Evolutionary conservation across 2,113 vertebrate species (phyloP).

Genomic region (Guaruba guarouba): DNA sequence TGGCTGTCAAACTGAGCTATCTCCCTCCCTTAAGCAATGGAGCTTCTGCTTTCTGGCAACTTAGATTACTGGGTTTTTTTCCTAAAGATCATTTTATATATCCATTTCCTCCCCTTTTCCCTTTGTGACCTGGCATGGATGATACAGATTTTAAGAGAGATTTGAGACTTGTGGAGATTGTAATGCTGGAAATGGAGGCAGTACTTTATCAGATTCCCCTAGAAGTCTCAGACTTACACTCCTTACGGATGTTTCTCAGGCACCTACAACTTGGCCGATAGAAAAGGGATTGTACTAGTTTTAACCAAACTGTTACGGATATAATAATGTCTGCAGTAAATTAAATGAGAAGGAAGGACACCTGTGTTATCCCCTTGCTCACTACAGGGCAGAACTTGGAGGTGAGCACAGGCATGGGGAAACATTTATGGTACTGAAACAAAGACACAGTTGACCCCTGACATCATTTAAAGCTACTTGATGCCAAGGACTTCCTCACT

Average conservation of each 20-base stretch:
- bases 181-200: not conserved
- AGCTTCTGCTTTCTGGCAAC: not conserved
- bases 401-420: not conserved
- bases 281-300: not conserved
- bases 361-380: not conserved
- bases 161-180: not conserved
- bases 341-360: constrained; percentile 4
- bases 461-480: constrained; percentile 49
- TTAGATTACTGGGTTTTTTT: not conserved
- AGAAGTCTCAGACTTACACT: not conserved
- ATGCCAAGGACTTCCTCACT: constrained; percentile 62
- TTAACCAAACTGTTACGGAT: not conserved
- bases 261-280: not conserved
- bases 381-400: not conserved
- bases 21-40: not conserved
- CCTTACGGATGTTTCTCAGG: not conserved
- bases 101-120: not conserved
- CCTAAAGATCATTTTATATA: not conserved
- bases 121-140: not conserved
- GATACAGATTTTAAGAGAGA: not conserved
- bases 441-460: constrained; percentile 42
- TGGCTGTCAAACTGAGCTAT: not conserved
- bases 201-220: not conserved
- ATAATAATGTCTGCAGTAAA: constrained; percentile 39
- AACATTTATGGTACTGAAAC: not conserved